Evolutionary conservation across 2,888 invertebrate species (phyloP), one percentile per base, ranked within the genome.

Genomic region (Pimpla rufipes): DNA sequence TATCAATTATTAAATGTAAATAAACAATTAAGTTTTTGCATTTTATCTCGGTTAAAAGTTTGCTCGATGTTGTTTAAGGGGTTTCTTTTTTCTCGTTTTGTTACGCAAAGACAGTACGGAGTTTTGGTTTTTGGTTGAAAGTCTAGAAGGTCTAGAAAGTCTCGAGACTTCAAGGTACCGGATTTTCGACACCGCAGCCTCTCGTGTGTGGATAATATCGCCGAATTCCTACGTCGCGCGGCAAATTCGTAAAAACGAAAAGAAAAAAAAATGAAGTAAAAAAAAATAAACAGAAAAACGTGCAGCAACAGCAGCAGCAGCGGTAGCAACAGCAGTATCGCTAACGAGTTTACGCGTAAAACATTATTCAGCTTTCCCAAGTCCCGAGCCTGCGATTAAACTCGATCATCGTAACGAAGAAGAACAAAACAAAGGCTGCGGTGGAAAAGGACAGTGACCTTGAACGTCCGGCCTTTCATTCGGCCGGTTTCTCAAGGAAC

Each of bases 111-210:
- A 62, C 74, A 73, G 70, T 76, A 67, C 75, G 52, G 45, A 78
- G 64, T 76, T 73, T 73, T 16, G 76, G 45, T 68, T 62, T 37
- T 62, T 37, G 10, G 37, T 62, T 83, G 81, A 85, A 84, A 70
- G 52, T 86, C 74, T 55, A 68, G 29, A 29, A 29, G 29, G 29
- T 29, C 29, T 29, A 29, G 81, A 85, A 84, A 70, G 52, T 86
- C 74, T 55, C 62, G 29, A 74, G 37, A n/a, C 59, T 62, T 77
- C 88, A 88, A 89, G 88, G 88, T 85, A 87, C 88, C 67, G 76
- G 85, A 85, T 83, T 83, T 87, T 88, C 87, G 45, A 85, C 88
- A 88, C 89, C 87, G 87, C 89, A 89, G 88, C 87, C 88, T 85
- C 67, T 62, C 64, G 42, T 40, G 50, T 55, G 29, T 21, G 16